Evolutionary conservation across 2,888 invertebrate species (phyloP), one percentile per base, ranked within the genome.

Genomic region (Cryptus viduatorius): DNA sequence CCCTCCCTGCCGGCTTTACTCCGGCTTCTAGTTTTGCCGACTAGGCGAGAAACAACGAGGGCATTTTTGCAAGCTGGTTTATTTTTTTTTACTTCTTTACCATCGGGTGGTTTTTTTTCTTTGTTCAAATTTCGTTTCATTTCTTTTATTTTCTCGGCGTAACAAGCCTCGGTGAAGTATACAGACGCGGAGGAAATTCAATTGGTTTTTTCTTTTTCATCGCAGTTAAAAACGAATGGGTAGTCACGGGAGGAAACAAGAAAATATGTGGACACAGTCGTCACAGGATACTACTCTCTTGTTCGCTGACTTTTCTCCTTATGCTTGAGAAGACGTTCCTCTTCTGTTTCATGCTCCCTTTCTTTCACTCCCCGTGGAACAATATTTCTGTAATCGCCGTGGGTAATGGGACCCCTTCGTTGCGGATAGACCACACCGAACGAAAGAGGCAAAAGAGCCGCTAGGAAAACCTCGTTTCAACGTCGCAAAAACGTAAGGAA

Each of bases 301-400:
- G 1, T 16, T 56, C 46, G 56, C 53, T 31, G 10, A 29, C 64
- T 69, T 64, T 78, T 44, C 29, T 42, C 59, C 16, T 37, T 19
- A 64, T 24, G 48, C 46, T 19, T 29, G 31, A 31, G n/a, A 37
- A 59, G 59, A 59, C 24, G 14, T 29, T 59, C 14, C 59, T 19
- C 37, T 44, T 29, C 1, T 10, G 29, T 24, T 29, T 61, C 56
- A 61, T 37, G 37, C 48, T 71, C 24, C 48, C 59, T 82, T 64
- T 73, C 64, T 59, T 14, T 79, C 46, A 72, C 50, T 83, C 79
- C 64, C 61, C 59, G 56, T 64, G 16, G 24, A 69, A 75, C 71
- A 76, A 83, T 79, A 83, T 71, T 83, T 75, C 79, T 85, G 86
- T 87, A 85, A 87, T 87, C 86, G 72, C 29, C 64, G 71, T 44